phyloP scores from a whole-genome alignment of 1,140 invertebrate genomes.

The Chrysoperla carnea region DNA sequence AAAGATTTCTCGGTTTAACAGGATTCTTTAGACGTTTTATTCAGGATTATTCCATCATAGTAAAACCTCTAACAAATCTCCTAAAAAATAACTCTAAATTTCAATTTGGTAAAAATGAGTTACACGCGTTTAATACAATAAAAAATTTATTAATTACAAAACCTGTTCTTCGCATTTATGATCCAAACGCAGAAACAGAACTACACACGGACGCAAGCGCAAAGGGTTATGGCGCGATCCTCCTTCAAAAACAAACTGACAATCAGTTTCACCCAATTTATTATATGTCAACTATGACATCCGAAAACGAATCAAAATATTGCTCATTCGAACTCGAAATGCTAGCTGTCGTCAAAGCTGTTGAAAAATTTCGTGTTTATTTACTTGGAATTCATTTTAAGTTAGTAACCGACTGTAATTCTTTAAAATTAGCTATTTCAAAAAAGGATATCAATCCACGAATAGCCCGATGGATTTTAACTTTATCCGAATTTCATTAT shows the following conservation, averaged over 20 bases:
- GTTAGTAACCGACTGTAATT: constrained; percentile 19
- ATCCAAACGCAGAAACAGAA: no score
- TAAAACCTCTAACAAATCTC: no score
- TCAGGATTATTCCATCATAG: no score
- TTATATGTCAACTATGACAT: constrained; percentile 4
- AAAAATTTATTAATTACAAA: no score
- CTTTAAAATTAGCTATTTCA: constrained; percentile 12
- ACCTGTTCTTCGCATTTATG: no score
- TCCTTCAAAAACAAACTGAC: constrained; percentile 14
- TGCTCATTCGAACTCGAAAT: constrained; percentile 22
- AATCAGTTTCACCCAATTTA: constrained; percentile 4
- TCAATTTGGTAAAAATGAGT: no score
- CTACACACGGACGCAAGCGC: no score
- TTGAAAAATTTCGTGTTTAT: constrained; percentile 16
- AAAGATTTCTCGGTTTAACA: no score
- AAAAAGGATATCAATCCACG: constrained; percentile 16
- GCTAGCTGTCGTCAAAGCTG: constrained; percentile 14
- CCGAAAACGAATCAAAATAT: constrained; percentile 11
- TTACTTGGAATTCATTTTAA: constrained; percentile 17
- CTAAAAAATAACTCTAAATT: no score
- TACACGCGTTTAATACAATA: no score
- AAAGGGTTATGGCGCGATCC: constrained; percentile 18
- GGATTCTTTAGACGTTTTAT: no score
- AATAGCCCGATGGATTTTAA: constrained; percentile 18
- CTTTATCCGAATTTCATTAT: constrained; percentile 16